Evolutionary conservation across 2,113 vertebrate species (phyloP).

Genomic region (Cercocebus atys): DNA sequence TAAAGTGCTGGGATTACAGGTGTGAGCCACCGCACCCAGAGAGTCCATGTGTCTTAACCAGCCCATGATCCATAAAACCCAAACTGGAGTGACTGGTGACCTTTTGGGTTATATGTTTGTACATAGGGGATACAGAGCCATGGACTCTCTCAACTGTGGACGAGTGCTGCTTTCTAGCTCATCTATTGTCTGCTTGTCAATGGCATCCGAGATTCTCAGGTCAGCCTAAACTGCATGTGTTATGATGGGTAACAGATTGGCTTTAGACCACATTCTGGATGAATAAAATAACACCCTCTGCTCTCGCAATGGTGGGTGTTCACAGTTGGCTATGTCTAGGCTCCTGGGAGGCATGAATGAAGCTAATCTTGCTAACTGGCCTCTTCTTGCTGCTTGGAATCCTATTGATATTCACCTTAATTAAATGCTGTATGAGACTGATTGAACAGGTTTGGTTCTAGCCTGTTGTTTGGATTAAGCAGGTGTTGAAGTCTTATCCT

Average conservation of each 20-base stretch:
- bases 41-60: not conserved
- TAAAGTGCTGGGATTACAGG: no score
- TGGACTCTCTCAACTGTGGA: not conserved
- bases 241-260: not conserved
- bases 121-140: not conserved
- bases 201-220: not conserved
- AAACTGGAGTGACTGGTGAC: not conserved
- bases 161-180: not conserved
- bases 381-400: not conserved
- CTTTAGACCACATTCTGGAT: not conserved
- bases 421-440: not conserved
- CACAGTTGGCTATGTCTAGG: not conserved
- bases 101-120: not conserved
- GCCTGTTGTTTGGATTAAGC: not conserved
- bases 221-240: not conserved
- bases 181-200: not conserved
- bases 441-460: not conserved
- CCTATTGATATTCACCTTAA: not conserved
- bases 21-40: no score
- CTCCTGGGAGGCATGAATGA: not conserved
- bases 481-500: not conserved
- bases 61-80: not conserved
- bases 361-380: not conserved
- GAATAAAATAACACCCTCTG: not conserved
- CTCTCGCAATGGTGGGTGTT: not conserved